Base-by-base conservation (phyloP, 2,888 invertebrate species). In the Platycnemis pennipes region DNA sequence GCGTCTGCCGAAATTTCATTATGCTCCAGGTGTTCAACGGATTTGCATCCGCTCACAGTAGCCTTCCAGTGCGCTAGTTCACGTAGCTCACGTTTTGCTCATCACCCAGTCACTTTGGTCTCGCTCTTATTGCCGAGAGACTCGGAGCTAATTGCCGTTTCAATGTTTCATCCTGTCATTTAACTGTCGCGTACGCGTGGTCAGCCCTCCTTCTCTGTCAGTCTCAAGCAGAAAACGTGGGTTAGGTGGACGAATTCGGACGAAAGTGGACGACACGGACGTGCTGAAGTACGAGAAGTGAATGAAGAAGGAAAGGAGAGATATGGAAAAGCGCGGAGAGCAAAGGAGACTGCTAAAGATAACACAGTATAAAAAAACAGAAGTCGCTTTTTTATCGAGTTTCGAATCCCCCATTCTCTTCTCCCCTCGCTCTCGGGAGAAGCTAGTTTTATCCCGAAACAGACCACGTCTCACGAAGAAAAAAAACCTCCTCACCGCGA, bases 401-500 rank as follows among this genome's bases (percentile, higher is more conserved):
- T 77, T 11, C 8, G 77, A 37, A 37, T 77, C 26, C 77, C 77
- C 31, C 37, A 2, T 37, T 26, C 77, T 77, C 77, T 13, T 77
- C 77, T 11, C 13, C 2, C 63, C 63, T 63, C 11, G 53, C 63
- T 13, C 37, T 77, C 77, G 31, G 37, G 77, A 37, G 37, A 37
- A 37, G 77, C 37, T 7, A 77, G 77, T 77, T 77, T 77, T 77
- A 77, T 77, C 37, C 31, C 77, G 37, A 77, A 77, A 77, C 77
- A 77, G 77, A 37, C 77, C 77, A 77, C 77, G 77, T 77, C 77
- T 37, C 77, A 37, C 37, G 31, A 3, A 22, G 56, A 56, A 63
- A 77, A 77, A 37, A 77, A 37, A 77, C 77, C 37, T 77, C 37
- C 37, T n/a, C 77, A 16, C 31, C 31, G 2, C 77, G 77, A 77